Base-by-base conservation (phyloP, 37 sponge, comb jelly and placozoan genomes). In the Diacarnus erythraeanus region DNA sequence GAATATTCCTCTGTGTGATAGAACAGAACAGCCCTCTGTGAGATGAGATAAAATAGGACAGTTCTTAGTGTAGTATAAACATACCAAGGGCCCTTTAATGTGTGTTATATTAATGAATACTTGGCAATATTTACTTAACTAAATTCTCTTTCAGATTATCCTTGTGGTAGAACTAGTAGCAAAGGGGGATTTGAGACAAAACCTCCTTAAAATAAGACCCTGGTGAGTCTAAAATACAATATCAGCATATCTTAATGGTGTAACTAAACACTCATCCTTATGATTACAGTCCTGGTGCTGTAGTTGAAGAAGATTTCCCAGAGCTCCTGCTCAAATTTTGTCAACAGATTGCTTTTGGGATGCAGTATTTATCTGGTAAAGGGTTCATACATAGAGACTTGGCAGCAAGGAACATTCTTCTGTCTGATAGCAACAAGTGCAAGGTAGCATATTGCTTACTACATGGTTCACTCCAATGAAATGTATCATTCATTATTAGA, bases 111-210 rank as follows among this genome's bases (percentile, higher is more conserved):
- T 47, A 47, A 47, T 47, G 51, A 47, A 12, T 47, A 47, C 10
- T 12, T 47, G 12, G 51, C 51, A 15, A 47, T 47, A 15, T 12
- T 15, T 47, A 47, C 51, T 12, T 15, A 15, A 47, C 51, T 12
- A 47, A 15, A 15, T 47, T 12, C 6, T 23, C 34, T 33, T 37
- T 3, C 36, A 76, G 77, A 59, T 59, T 35, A 76, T 76, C 58
- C 39, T 76, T n/a, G 77, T 76, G 29, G 23, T 76, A 20, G 77
- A 76, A 37, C 59, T 38, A 0, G 34, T 47, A 34, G 31, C 36
- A 3, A 26, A 76, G 15, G 77, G 77, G 3, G 77, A 76, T 57
- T n/a, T 76, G 40, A 31, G 39, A 23, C 57, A 57, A 38, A 59
- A 56, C 34, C 64, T 76, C 3, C 30, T 18, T 39, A 33, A 29